Base-by-base conservation (phyloP, 2,888 invertebrate species). In the Plagodis dolabraria region DNA sequence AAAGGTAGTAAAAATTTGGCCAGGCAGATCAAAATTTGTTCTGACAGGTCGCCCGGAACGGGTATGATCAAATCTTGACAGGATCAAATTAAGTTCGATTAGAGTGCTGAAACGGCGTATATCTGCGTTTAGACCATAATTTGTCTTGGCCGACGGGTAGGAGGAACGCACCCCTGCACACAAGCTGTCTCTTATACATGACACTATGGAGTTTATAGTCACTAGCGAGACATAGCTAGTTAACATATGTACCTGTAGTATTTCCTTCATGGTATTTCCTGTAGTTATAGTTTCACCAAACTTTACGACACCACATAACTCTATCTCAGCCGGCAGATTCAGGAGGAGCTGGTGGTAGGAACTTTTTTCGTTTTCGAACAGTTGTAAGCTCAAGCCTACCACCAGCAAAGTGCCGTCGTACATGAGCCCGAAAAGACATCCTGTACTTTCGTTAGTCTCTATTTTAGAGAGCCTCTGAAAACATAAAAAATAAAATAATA, bases 391-490 rank as follows among this genome's bases (percentile, higher is more conserved):
- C 71, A 96, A 93, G 51, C 95, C 95, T 65, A 96, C 85, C 54
- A 97, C 94, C 38, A 95, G 92, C 57, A 96, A 84, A 38, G 94
- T 95, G 58, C 96, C 95, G 75, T 96, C 95, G 82, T 95, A 95
- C 86, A 96, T 94, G 43, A 96, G 93, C 44, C 97, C 97, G 83
- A 95, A 97, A 33, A 97, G 89, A 82, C 95, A 95, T 70, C 96
- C 96, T 80, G 93, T 94, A 76, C 93, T 94, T 63, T 88, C 90
- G 74, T 94, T 90, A 64, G 94, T 92, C 78, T 94, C 94, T 69
- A 95, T 87, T 69, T 93, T 93, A 75, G 94, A 94, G 75, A 97
- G 84, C 75, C 96, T 94, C 97, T 97, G 83, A 34, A n/a, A 38
- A 42, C 46, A 43, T 22, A 34, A 11, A 42, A 35, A 56, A 46